A percentile compares a stretch with the other conserved stretches of the same genome.
These are phyloP conservation scores for Etia nguti DNA, from an alignment of 2,113 vertebrate genomes.

Conservation along the genomic window DNA sequence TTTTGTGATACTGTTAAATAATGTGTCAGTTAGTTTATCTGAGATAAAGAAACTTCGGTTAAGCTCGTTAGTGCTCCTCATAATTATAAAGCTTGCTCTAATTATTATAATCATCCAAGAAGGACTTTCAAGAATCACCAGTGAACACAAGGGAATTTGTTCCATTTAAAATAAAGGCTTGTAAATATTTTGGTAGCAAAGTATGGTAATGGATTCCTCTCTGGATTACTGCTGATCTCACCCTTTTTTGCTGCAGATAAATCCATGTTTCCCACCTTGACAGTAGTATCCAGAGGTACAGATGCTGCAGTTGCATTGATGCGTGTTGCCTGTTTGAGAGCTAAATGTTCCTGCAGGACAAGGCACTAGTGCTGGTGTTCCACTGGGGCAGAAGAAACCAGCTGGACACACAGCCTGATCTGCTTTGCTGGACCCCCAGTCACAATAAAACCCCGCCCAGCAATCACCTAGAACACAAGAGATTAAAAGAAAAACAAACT, in stretches of 20 bases:
- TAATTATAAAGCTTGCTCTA: not conserved
- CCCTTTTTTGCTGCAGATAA: not conserved
- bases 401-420: slow-evolving; percentile 69
- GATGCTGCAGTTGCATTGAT: slow-evolving; percentile 66
- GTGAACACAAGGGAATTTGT: not conserved
- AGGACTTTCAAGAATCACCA: not conserved
- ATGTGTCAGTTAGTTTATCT: not conserved
- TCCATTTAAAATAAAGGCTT: not conserved
- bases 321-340: slow-evolving; percentile 54
- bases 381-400: slow-evolving; percentile 77
- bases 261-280: slow-evolving; percentile 45
- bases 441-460: slow-evolving; percentile 72
- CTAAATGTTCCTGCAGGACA: slow-evolving; percentile 76
- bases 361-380: slow-evolving; percentile 61
- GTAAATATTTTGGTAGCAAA: not conserved
- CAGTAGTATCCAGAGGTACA: slow-evolving; percentile 76
- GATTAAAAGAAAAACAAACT: not conserved
- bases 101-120: not conserved
- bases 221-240: not conserved
- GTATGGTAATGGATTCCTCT: not conserved
- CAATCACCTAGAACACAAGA: slow-evolving; percentile 64
- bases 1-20: not conserved
- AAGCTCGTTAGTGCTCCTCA: not conserved
- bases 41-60: not conserved
- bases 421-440: slow-evolving; percentile 67